Evolutionary conservation across 2,797 vertebrate genomes (phyloP).

Genomic region (Amphiprion clarkii): DNA sequence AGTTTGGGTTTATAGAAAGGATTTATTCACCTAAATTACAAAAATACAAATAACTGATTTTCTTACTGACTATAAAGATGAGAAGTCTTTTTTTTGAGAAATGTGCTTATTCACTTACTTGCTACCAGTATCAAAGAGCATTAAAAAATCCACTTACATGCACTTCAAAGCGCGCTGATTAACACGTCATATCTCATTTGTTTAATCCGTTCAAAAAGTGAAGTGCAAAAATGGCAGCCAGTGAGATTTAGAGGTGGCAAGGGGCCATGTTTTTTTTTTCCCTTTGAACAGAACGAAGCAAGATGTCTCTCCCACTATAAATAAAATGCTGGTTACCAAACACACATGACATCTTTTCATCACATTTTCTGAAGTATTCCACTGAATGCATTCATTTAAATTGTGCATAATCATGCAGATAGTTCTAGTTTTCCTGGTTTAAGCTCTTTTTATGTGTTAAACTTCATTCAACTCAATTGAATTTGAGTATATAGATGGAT

Average conservation of each 20-base stretch:
- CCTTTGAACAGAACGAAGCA: too few species aligned
- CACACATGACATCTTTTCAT: too few species aligned
- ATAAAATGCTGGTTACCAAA: too few species aligned
- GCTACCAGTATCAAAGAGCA: neutral
- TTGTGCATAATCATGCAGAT: too few species aligned
- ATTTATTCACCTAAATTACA: neutral
- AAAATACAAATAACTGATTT: neutral
- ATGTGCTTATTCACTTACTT: neutral
- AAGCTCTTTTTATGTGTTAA: neutral
- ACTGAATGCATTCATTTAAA: too few species aligned
- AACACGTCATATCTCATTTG: neutral
- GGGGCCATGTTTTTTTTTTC: too few species aligned
- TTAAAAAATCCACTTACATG: neutral
- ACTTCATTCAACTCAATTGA: neutral
- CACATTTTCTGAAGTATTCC: too few species aligned
- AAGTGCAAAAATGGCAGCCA: too few species aligned
- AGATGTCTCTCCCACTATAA: too few species aligned
- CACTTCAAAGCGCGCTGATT: too few species aligned
- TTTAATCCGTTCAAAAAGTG: neutral
- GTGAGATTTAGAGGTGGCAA: too few species aligned
- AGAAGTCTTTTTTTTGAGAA: neutral
- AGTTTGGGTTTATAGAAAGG: neutral
- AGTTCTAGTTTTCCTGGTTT: too few species aligned
- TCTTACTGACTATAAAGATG: neutral
- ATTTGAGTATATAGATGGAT: neutral